Base-by-base conservation (phyloP, 2,888 invertebrate species). In the Acleris literana region DNA sequence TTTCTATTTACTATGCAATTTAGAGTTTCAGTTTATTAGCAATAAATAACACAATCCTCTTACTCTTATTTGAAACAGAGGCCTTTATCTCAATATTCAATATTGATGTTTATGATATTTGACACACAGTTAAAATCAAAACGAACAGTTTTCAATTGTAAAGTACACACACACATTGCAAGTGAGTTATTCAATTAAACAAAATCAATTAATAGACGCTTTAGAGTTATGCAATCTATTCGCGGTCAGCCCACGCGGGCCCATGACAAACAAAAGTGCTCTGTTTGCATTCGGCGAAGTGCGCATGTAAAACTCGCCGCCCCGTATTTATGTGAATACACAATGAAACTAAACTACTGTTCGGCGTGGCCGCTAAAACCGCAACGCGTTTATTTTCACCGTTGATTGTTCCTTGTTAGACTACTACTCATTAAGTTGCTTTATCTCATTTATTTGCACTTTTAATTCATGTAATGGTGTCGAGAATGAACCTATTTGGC, bases 281-380 rank as follows among this genome's bases (percentile, higher is more conserved):
- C n/a, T 66, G 55, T 69, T 69, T 69, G 63, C 46, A 51, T 59
- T 59, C 29, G 39, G 79, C 77, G 78, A 82, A 82, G 59, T 66
- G 44, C 59, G 64, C 68, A 65, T 61, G 64, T 65, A 63, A 63
- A 69, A 59, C 68, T 70, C 70, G 67, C 72, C 82, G 75, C 76
- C 75, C 79, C 76, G 82, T 84, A 84, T 87, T 84, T 86, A 86
- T 86, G 87, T 86, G 89, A 88, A 90, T 84, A 88, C 77, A 79
- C 82, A 78, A 79, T 81, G 80, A 82, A 87, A 83, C 84, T 84
- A 86, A 39, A 81, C 46, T 57, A 22, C n/a, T 56, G 81, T 82
- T 78, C 80, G 81, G 76, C 76, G 79, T 77, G 73, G 83, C 73
- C 79, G 78, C 80, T 77, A 77, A 81, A 85, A 84, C 79, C 76